phyloP scores from a whole-genome alignment of 2,888 invertebrate genomes.

The Hybos culiciformis region DNA sequence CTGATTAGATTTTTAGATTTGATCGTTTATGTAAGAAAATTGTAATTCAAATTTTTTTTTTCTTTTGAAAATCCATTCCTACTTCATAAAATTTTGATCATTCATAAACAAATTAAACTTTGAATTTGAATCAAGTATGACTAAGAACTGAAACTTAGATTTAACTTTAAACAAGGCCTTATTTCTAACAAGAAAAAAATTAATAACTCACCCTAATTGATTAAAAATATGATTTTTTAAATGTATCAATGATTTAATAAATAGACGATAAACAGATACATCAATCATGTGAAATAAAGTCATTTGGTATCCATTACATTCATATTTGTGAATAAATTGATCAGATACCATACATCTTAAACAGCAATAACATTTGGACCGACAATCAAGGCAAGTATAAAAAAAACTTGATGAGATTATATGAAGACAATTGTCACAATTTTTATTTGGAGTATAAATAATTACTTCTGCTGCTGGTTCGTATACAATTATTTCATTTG shows the following conservation, averaged over 20 bases:
- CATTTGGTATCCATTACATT: conserved; percentile 7
- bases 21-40: no score
- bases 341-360: conserved; percentile 3
- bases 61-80: no score
- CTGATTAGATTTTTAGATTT: no score
- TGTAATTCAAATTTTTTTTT: no score
- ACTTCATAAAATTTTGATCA: no score
- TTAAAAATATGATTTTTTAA: conserved; percentile 4
- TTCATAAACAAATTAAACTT: no score
- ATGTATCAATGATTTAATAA: conserved; percentile 1
- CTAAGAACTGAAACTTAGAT: no score
- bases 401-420: background rate
- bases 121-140: no score
- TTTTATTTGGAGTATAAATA: background rate
- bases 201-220: background rate
- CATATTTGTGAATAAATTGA: conserved; percentile 4
- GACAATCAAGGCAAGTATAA: conserved; percentile 8
- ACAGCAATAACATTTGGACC: conserved; percentile 5
- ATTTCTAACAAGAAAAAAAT: no score
- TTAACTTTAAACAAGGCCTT: no score
- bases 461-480: conserved; percentile 5
- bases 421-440: conserved; percentile 5
- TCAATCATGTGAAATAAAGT: background rate
- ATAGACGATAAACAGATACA: background rate
- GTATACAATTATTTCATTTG: conserved; percentile 3